Conservation (phyloP, 2,797 vertebrate species). For the Phyllotis vaccarum region DNA sequence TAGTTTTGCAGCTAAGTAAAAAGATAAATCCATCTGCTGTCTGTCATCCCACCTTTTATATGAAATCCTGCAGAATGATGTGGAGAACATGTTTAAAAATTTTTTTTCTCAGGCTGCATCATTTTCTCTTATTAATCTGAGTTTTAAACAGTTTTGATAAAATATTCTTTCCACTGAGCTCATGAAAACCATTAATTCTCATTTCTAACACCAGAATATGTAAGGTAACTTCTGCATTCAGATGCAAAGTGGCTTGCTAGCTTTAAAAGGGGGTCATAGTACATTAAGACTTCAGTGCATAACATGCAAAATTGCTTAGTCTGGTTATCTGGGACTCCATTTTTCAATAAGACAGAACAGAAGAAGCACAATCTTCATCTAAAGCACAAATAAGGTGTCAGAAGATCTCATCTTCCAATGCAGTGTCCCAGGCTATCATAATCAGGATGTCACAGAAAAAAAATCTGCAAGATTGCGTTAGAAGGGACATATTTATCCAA, state of each 20-base stretch:
- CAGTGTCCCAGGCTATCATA: background rate
- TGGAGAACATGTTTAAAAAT: conserved; percentile 77
- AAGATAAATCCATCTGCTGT: conserved; percentile 87
- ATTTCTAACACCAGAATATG: conserved; percentile 78
- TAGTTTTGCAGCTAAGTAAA: conserved; percentile 87
- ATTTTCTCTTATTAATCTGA: conserved; percentile 85
- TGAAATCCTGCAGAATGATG: conserved; percentile 83
- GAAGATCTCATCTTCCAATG: background rate
- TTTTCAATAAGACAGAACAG: conserved; percentile 11
- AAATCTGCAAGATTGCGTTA: conserved; percentile 40
- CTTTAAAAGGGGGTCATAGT: conserved; percentile 66
- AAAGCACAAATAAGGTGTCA: conserved; percentile 11
- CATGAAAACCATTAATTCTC: conserved; percentile 83
- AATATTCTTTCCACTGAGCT: conserved; percentile 78
- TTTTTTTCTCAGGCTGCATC: conserved; percentile 81
- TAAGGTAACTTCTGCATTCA: conserved; percentile 75
- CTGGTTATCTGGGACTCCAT: background rate
- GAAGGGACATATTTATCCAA: background rate
- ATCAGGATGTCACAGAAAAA: background rate
- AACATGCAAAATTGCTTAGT: background rate
- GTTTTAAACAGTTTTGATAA: conserved; percentile 79
- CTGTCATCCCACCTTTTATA: conserved; percentile 87
- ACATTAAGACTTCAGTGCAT: background rate
- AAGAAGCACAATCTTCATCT: conserved; percentile 62
- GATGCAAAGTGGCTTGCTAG: conserved; percentile 62